phyloP scores from a whole-genome alignment of 2,888 invertebrate genomes.

The Formica aserva region DNA sequence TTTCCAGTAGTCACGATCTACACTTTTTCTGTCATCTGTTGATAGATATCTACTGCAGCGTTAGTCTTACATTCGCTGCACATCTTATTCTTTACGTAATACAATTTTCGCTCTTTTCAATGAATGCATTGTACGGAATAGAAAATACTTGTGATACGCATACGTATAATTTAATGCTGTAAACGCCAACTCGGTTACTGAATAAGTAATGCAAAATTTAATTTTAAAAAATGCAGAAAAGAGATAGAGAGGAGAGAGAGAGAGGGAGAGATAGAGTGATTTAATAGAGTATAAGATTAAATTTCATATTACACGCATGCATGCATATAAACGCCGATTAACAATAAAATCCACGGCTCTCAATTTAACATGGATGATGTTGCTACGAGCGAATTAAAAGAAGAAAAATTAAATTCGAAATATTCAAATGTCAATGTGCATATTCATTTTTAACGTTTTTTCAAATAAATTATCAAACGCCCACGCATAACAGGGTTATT shows the following conservation, averaged over 20 bases:
- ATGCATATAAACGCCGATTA: slow-evolving; percentile 59
- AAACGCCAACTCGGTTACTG: slow-evolving; percentile 20
- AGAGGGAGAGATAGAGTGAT: slow-evolving; percentile 13
- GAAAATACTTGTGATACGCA: not conserved
- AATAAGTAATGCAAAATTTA: slow-evolving; percentile 55
- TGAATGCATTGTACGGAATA: not conserved
- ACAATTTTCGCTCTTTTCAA: not conserved
- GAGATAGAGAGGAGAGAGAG: not conserved
- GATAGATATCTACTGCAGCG: slow-evolving; percentile 6
- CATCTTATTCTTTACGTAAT: not conserved
- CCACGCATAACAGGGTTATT: slow-evolving; percentile 5
- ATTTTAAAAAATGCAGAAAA: slow-evolving; percentile 59
- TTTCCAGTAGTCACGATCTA: not conserved
- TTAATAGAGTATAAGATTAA: slow-evolving; percentile 65
- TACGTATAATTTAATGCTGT: slow-evolving; percentile 18
- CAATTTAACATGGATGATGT: slow-evolving; percentile 5
- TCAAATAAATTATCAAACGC: slow-evolving; percentile 58
- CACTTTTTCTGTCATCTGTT: not conserved
- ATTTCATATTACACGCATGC: slow-evolving; percentile 48
- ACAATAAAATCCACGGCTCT: slow-evolving; percentile 60
- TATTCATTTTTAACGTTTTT: slow-evolving; percentile 38
- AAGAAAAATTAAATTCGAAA: slow-evolving; percentile 65
- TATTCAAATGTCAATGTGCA: slow-evolving; percentile 59
- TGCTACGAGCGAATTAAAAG: slow-evolving; percentile 33
- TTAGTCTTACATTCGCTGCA: not conserved